Evolutionary conservation across 2,888 invertebrate species (phyloP).

Genomic region (Chrysotoxum bicinctum): DNA sequence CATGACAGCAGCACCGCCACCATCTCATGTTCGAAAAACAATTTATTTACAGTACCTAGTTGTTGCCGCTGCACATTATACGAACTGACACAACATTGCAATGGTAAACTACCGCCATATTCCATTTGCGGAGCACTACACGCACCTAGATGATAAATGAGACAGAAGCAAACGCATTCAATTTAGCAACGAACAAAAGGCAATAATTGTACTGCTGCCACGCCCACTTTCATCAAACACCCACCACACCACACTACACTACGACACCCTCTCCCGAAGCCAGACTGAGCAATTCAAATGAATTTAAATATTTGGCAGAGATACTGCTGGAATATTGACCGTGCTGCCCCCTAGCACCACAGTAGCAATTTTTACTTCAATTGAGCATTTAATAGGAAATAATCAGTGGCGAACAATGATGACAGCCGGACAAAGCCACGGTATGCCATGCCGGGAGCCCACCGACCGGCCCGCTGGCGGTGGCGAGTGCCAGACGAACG

Average conservation of each 20-base stretch:
- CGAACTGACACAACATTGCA: slow-evolving; percentile 37
- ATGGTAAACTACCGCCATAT: not conserved
- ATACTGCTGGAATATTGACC: not conserved
- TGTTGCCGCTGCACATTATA: slow-evolving; percentile 24
- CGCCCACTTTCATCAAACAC: slow-evolving; percentile 38
- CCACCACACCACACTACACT: not conserved
- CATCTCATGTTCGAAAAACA: slow-evolving; percentile 41
- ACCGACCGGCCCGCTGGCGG: not conserved
- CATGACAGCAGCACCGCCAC: slow-evolving; percentile 2
- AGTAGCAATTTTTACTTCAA: slow-evolving; percentile 15
- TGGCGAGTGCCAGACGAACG: not conserved
- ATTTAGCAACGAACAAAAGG: slow-evolving; percentile 54
- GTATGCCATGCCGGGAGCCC: not conserved
- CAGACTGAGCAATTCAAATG: slow-evolving; percentile 14
- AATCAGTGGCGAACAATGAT: slow-evolving; percentile 63
- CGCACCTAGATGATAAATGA: slow-evolving; percentile 57
- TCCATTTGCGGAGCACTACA: not conserved
- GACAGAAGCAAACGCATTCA: slow-evolving; percentile 63
- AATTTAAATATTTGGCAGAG: slow-evolving; percentile 45
- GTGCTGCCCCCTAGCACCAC: slow-evolving; percentile 23
- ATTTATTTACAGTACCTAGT: slow-evolving; percentile 52
- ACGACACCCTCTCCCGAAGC: not conserved
- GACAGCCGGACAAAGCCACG: slow-evolving; percentile 55
- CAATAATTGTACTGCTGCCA: slow-evolving; percentile 54
- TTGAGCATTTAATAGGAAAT: slow-evolving; percentile 66